Percentiles rank a stretch among this genome's conserved stretches.
Evolutionary conservation across 2,113 vertebrate species (phyloP).

Genomic region (Mormoops blainvillei): DNA sequence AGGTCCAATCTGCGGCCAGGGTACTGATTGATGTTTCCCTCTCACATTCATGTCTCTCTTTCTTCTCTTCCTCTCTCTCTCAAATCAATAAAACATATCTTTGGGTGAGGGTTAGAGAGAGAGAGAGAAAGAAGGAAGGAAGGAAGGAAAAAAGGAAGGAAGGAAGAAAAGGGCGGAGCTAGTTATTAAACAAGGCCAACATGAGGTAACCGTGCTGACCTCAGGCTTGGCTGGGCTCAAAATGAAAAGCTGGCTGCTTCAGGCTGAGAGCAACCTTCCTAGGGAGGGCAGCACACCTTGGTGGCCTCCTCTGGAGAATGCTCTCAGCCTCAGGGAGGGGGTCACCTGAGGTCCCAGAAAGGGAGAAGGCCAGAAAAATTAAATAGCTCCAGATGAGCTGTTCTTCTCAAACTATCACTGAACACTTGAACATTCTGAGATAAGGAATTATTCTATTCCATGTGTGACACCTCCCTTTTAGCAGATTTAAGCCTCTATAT

Average conservation of each 20-base stretch:
- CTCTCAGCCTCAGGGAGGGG: neutral
- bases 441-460: neutral
- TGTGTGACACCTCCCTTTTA: neutral
- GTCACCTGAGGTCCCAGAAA: neutral
- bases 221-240: neutral
- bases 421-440: neutral
- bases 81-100: too few species aligned
- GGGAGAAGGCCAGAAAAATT: neutral
- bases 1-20: too few species aligned
- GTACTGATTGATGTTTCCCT: too few species aligned
- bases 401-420: neutral
- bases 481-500: neutral
- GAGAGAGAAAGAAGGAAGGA: too few species aligned
- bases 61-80: too few species aligned
- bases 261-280: neutral
- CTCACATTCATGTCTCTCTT: too few species aligned
- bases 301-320: neutral
- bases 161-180: neutral
- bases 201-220: neutral
- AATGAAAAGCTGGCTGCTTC: neutral
- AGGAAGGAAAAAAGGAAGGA: too few species aligned
- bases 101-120: too few species aligned
- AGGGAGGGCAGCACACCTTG: fast-evolving
- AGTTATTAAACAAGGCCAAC: neutral
- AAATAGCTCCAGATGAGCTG: neutral